These are phyloP conservation scores for Rhopalosiphum maidis DNA, from an alignment of 1,140 invertebrate genomes.

Conservation along the genomic window DNA sequence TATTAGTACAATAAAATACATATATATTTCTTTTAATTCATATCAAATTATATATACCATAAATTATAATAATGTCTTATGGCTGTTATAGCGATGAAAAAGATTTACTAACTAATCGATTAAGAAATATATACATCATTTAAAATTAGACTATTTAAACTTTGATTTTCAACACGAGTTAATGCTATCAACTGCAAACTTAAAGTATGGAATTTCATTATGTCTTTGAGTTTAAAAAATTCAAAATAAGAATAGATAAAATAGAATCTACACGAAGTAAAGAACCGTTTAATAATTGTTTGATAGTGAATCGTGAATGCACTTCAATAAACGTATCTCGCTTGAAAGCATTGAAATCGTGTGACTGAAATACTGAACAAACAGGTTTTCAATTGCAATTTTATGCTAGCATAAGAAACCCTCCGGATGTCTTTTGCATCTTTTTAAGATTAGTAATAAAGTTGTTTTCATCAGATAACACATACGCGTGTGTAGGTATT, in stretches of 20 bases:
- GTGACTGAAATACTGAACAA: constrained; percentile 27
- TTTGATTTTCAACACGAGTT: background rate
- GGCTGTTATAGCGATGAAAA: background rate
- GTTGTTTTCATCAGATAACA: constrained; percentile 25
- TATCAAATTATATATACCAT: background rate
- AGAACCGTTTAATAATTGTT: constrained; percentile 1
- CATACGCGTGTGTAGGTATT: background rate
- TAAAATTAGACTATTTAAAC: background rate
- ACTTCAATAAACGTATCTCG: constrained; percentile 23
- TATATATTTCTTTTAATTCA: background rate
- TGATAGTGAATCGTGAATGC: background rate
- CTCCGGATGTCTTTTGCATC: constrained; percentile 39
- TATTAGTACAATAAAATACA: background rate
- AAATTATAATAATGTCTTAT: background rate
- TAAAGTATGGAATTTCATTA: background rate
- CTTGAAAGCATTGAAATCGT: constrained; percentile 16
- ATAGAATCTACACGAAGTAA: background rate
- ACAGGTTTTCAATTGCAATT: constrained; percentile 31
- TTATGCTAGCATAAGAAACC: background rate
- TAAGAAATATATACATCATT: background rate
- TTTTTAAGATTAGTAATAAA: constrained; percentile 25
- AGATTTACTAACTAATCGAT: background rate
- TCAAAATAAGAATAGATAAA: background rate
- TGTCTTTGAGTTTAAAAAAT: background rate
- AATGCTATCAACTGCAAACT: background rate